Evolutionary conservation across 1,140 invertebrate species (phyloP).

Genomic region (Pentalonia nigronervosa): DNA sequence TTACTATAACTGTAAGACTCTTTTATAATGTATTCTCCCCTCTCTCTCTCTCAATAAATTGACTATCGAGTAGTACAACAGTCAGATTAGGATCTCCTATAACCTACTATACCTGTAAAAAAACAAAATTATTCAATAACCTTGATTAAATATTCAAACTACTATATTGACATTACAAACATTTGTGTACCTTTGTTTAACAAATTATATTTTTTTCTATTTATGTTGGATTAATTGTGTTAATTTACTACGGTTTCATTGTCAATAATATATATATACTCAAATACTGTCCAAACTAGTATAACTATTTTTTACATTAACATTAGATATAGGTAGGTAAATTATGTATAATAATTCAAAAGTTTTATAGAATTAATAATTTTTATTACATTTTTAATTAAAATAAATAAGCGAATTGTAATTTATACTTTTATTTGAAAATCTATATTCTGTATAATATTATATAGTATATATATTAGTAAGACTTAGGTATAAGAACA

Average conservation of each 20-base stretch:
- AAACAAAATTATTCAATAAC: background rate
- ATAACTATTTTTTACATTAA: background rate
- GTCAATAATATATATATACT: background rate
- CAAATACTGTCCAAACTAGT: background rate
- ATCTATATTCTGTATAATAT: background rate
- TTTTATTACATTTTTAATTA: conserved; percentile 17
- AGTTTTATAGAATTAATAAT: background rate
- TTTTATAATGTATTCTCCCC: background rate
- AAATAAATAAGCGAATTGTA: background rate
- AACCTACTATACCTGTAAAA: background rate
- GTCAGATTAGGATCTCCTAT: background rate
- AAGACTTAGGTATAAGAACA: background rate
- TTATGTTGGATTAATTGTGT: background rate
- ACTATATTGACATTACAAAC: background rate
- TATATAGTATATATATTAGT: background rate
- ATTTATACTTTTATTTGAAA: conserved; percentile 5
- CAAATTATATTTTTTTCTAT: conserved; percentile 3
- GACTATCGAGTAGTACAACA: background rate
- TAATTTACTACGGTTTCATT: background rate
- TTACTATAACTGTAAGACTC: background rate
- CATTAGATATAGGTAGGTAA: background rate
- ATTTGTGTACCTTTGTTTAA: background rate
- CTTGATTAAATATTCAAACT: conserved; percentile 13
- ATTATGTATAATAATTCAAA: background rate
- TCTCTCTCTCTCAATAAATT: background rate